Base-by-base conservation (phyloP, 2,888 invertebrate species). In the Drosophila dives region DNA sequence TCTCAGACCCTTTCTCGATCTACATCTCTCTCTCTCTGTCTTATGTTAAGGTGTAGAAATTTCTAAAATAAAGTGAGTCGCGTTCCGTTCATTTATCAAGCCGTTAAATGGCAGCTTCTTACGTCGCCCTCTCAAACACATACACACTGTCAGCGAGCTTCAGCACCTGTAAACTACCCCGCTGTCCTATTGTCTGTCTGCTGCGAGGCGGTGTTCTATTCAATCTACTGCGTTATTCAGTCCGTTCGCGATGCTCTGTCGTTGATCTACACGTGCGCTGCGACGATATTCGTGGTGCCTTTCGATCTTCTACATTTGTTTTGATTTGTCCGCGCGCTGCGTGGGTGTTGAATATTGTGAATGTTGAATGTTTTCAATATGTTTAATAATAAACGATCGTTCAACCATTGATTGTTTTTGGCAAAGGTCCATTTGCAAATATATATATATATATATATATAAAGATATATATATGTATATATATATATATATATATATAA, bases 161-260 rank as follows among this genome's bases (percentile, higher is more conserved):
- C 58, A 32, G 68, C 70, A 75, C 65, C 77, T 66, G 75, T 63
- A 71, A 51, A 34, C 38, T 23, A 26, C 23, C 23, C 23, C 33
- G 6, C 26, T 29, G 11, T 12, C 23, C 34, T 48, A 15, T 33
- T 32, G 45, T 15, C 36, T 26, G 67, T 38, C 64, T 72, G 40
- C 53, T 64, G 62, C 38, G 56, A 61, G 53, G 53, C 76, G 60
- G 59, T 66, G 62, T 48, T 65, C 72, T 66, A 65, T 42, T 63
- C 68, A 68, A 71, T 72, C 64, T 51, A 56, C 54, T 64, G 60
- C 15, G 50, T 32, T 53, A 64, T 75, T 84, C 83, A 85, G 85
- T 85, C 86, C 87, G 77, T 72, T 82, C 90, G 84, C 88, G 88
- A 82, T 85, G 90, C 84, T 85, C 85, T 83, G 69, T 56, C 88